These are phyloP conservation scores for Clunio marinus DNA, from an alignment of 2,888 invertebrate species.

Conservation along the genomic window DNA sequence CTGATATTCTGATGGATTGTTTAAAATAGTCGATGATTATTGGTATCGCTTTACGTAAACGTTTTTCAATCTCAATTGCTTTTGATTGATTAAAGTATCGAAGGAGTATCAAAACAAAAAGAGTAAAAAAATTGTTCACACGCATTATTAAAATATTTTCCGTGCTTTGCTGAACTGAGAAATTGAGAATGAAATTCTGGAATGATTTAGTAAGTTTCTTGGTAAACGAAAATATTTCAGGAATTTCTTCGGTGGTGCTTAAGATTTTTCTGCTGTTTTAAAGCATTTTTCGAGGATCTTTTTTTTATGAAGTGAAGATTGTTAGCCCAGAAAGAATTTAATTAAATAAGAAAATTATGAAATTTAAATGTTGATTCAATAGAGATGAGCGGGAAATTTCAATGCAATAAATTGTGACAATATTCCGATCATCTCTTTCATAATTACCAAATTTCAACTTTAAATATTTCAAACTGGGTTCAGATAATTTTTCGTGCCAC, in stretches of 20 bases:
- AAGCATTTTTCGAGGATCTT: conserved; percentile 8
- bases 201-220: not conserved
- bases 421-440: too few relatives aligned
- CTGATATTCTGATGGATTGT: not conserved
- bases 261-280: not conserved
- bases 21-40: conserved; percentile 21
- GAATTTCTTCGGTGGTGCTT: conserved; percentile 2
- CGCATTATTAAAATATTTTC: not conserved
- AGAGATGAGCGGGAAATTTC: too few relatives aligned
- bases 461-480: too few relatives aligned
- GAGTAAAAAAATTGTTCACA: conserved; percentile 20
- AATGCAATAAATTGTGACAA: too few relatives aligned
- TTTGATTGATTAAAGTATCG: conserved; percentile 35
- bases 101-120: not conserved
- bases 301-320: not conserved
- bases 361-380: too few relatives aligned
- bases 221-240: conserved; percentile 13
- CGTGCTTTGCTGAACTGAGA: too few relatives aligned
- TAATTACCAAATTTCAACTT: too few relatives aligned
- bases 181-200: not conserved
- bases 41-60: conserved; percentile 8
- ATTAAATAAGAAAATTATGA: too few relatives aligned
- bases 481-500: conserved; percentile 7
- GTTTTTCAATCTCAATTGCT: not conserved
- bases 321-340: too few relatives aligned